phyloP scores from a whole-genome alignment of 2,888 invertebrate species.

The Lasioglossum oenotherae region DNA sequence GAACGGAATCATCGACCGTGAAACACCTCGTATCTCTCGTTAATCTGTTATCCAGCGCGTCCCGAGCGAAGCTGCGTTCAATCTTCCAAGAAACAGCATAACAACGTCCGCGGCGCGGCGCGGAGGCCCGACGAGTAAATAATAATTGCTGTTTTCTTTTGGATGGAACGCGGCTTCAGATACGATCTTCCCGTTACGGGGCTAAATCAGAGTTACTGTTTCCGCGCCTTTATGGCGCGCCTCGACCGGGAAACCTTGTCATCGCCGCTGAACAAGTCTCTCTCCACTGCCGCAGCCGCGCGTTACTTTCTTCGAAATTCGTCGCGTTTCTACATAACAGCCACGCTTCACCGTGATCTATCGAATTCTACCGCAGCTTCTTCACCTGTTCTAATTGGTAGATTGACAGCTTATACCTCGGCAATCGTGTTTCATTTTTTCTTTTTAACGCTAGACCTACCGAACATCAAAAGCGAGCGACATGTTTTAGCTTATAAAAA shows the following conservation, averaged over 20 bases:
- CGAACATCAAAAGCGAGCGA: too few species aligned
- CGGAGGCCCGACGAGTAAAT: constrained; percentile 35
- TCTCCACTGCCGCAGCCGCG: background rate
- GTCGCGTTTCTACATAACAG: background rate
- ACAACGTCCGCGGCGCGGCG: constrained; percentile 31
- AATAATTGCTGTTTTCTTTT: constrained; percentile 65
- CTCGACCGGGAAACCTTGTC: constrained; percentile 30
- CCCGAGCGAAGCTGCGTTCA: constrained; percentile 28
- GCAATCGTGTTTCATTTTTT: too few species aligned
- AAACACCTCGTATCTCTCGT: constrained; percentile 63
- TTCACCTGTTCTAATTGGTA: too few species aligned
- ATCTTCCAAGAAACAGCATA: constrained; percentile 57
- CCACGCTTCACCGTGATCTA: background rate
- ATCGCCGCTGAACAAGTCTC: background rate
- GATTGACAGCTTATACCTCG: too few species aligned
- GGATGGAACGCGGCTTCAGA: constrained; percentile 30
- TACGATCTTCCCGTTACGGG: constrained; percentile 59
- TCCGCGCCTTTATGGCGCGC: constrained; percentile 40
- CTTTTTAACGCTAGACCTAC: too few species aligned
- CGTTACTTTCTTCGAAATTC: constrained; percentile 27
- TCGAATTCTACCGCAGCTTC: background rate
- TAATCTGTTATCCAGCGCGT: constrained; percentile 68
- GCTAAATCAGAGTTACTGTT: constrained; percentile 46
- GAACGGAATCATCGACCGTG: constrained; percentile 64
- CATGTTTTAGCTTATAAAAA: too few species aligned